Conservation (phyloP, 2,113 vertebrate genomes). For the Perognathus longimembris region DNA sequence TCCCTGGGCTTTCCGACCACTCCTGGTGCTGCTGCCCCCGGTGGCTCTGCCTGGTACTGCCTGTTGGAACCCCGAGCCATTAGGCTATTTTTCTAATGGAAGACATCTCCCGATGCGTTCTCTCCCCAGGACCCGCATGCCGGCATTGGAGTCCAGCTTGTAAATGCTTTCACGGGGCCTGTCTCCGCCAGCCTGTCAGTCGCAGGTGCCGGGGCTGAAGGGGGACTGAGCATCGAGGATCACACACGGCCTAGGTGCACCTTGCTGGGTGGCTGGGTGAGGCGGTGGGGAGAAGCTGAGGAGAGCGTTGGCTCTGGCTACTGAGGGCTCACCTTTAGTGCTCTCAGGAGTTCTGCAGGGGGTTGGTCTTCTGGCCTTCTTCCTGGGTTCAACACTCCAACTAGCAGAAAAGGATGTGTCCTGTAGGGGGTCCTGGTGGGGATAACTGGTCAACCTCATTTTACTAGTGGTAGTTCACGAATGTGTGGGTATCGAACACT, state of each 20-base stretch:
- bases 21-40: not conserved
- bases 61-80: too few relatives aligned
- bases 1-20: not conserved
- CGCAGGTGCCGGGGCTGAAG: not conserved
- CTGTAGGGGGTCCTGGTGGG: not conserved
- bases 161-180: too few relatives aligned
- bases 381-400: not conserved
- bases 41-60: not conserved
- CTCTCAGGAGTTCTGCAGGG: not conserved
- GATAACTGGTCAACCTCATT: not conserved
- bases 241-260: too few relatives aligned
- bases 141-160: too few relatives aligned
- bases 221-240: accelerated
- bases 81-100: not conserved
- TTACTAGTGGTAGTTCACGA: not conserved
- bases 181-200: not conserved
- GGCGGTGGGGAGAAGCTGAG: not conserved
- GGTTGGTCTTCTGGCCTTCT: not conserved
- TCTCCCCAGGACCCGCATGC: not conserved
- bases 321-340: not conserved
- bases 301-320: not conserved
- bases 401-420: not conserved
- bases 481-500: not conserved
- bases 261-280: not conserved
- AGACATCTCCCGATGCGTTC: not conserved